Evolutionary conservation across 2,113 vertebrate genomes (phyloP).

Genomic region (Otis tarda): DNA sequence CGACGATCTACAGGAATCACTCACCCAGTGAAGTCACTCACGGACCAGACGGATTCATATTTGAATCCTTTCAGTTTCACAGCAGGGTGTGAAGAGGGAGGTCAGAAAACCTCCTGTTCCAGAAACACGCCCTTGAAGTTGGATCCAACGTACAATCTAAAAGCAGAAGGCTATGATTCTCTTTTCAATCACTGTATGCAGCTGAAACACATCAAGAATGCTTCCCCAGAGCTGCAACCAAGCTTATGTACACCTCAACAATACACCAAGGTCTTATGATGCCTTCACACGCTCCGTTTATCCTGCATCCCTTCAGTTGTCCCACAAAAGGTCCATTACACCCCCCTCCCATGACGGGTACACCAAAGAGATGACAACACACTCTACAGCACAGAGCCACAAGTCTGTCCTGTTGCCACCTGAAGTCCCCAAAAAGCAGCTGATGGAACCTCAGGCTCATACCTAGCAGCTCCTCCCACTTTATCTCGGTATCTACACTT

Average conservation of each 20-base stretch:
- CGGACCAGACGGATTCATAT: neutral
- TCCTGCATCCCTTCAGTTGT: neutral
- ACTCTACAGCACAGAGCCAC: neutral
- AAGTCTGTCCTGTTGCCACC: neutral
- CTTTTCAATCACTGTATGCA: accelerated
- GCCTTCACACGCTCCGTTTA: neutral
- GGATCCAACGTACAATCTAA: neutral
- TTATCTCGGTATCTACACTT: neutral
- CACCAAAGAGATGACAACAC: neutral
- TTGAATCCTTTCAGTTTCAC: neutral
- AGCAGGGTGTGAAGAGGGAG: neutral
- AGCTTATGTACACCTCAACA: neutral
- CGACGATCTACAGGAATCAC: neutral
- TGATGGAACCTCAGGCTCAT: neutral
- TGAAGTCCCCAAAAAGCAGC: neutral
- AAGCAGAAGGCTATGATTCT: neutral
- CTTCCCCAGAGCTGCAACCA: neutral
- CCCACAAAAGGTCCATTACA: neutral
- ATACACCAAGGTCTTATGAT: neutral
- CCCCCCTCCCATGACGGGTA: accelerated
- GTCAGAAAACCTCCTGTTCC: neutral
- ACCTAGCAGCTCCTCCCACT: neutral
- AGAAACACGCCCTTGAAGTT: neutral
- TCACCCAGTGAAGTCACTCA: neutral
- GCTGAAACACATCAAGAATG: neutral